phyloP scores from a whole-genome alignment of 2,888 invertebrate genomes.

The Argyresthia goedartella region DNA sequence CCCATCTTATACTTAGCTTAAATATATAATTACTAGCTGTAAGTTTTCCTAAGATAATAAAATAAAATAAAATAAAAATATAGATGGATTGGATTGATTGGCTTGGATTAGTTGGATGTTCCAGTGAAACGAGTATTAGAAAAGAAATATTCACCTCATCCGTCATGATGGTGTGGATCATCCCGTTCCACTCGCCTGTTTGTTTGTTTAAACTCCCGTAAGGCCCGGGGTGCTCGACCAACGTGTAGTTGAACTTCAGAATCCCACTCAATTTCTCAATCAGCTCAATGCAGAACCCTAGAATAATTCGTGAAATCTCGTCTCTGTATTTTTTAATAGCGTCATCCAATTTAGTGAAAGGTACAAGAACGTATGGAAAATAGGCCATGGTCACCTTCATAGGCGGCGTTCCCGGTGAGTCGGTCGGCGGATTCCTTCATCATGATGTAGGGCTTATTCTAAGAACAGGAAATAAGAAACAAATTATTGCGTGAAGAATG shows the following conservation, averaged over 20 bases:
- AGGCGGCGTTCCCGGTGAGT: conserved; percentile 83
- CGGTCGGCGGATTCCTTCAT: conserved; percentile 74
- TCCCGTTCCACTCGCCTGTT: conserved; percentile 77
- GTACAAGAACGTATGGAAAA: too few species aligned
- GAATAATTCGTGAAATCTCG: too few species aligned
- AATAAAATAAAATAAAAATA: too few species aligned
- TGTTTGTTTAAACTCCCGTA: conserved; percentile 75
- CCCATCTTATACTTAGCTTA: too few species aligned
- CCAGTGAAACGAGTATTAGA: too few species aligned
- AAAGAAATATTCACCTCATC: conserved; percentile 64
- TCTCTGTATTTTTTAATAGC: too few species aligned
- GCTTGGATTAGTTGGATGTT: too few species aligned
- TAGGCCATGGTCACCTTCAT: conserved; percentile 75
- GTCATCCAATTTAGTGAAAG: too few species aligned
- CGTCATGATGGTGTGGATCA: conserved; percentile 77
- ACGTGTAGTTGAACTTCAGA: conserved; percentile 86
- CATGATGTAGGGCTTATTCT: conserved; percentile 94
- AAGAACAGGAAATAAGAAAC: conserved; percentile 16
- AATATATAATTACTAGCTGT: too few species aligned
- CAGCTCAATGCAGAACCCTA: conserved; percentile 90
- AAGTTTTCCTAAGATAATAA: too few species aligned
- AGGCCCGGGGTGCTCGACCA: conserved; percentile 78
- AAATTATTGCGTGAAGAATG: too few species aligned
- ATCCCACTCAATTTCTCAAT: conserved; percentile 80
- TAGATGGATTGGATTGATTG: too few species aligned